Evolutionary conservation across 1,140 invertebrate species (phyloP).

Genomic region (Philopotamus ludificatus): DNA sequence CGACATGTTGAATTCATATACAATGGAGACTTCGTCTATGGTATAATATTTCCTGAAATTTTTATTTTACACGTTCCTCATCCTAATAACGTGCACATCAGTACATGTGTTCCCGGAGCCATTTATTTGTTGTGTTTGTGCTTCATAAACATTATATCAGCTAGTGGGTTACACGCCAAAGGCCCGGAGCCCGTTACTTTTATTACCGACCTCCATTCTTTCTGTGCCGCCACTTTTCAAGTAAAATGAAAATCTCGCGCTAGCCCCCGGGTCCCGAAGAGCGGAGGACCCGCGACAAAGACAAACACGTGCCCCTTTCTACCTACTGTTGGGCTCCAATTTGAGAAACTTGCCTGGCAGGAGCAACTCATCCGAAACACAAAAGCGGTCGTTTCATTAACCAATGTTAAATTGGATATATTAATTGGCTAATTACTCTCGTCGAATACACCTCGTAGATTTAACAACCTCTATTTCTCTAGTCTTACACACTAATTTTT

Average conservation of each 20-base stretch:
- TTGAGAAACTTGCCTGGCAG: not conserved
- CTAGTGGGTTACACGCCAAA: not conserved
- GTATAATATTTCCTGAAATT: no score
- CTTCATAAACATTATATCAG: slow-evolving; percentile 8
- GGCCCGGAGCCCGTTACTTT: not conserved
- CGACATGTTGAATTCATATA: no score
- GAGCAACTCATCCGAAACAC: not conserved
- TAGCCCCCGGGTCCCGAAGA: not conserved
- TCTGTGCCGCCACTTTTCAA: not conserved
- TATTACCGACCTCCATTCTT: not conserved
- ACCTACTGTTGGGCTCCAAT: no score
- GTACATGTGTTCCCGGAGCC: not conserved
- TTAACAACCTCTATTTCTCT: no score
- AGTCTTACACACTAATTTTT: no score
- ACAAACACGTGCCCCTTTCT: not conserved
- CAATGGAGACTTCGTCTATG: no score
- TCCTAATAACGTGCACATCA: no score
- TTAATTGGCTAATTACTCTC: no score
- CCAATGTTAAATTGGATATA: no score
- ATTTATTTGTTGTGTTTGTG: not conserved
- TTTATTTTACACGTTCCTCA: no score
- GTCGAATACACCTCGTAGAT: no score
- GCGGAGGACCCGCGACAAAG: not conserved
- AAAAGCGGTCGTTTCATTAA: no score
- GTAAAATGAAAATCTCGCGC: slow-evolving; percentile 1